phyloP scores from a whole-genome alignment of 2,888 invertebrate species.

The Lasioglossum figueresi region DNA sequence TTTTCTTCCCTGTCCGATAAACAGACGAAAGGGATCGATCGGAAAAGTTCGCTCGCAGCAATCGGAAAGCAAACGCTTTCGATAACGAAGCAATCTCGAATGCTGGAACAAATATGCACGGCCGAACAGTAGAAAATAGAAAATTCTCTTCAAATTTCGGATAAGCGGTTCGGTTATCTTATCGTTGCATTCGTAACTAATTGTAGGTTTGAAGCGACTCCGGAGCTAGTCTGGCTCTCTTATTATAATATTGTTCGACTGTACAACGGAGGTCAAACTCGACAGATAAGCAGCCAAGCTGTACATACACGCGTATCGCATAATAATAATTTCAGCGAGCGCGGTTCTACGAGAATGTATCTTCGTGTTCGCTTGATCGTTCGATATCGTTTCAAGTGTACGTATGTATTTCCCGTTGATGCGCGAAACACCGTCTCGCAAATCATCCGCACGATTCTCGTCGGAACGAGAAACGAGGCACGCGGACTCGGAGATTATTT shows the following conservation, averaged over 20 bases:
- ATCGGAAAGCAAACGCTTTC: not conserved
- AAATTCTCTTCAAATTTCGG: not conserved
- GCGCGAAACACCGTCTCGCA: not conserved
- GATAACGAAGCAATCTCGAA: too few species aligned
- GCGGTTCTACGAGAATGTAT: not conserved
- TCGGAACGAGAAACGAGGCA: not conserved
- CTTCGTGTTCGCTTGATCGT: conserved; percentile 21
- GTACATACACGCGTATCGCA: not conserved
- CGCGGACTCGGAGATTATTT: not conserved
- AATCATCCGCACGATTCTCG: not conserved
- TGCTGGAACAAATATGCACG: not conserved
- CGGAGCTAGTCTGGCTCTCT: not conserved
- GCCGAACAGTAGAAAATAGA: not conserved
- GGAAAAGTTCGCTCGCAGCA: not conserved
- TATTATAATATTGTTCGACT: conserved; percentile 34
- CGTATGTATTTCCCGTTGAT: not conserved
- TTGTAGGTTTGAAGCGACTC: not conserved
- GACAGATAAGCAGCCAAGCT: conserved; percentile 30
- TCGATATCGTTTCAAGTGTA: conserved; percentile 13
- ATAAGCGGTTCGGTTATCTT: not conserved
- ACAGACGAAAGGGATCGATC: not conserved
- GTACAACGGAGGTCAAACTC: conserved; percentile 17
- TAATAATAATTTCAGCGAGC: not conserved
- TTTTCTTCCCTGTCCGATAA: not conserved
- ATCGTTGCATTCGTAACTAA: not conserved